Percentiles rank a stretch among this genome's conserved stretches.
Evolutionary conservation across 2,888 invertebrate species (phyloP).

Genomic region (Priapulus caudatus): DNA sequence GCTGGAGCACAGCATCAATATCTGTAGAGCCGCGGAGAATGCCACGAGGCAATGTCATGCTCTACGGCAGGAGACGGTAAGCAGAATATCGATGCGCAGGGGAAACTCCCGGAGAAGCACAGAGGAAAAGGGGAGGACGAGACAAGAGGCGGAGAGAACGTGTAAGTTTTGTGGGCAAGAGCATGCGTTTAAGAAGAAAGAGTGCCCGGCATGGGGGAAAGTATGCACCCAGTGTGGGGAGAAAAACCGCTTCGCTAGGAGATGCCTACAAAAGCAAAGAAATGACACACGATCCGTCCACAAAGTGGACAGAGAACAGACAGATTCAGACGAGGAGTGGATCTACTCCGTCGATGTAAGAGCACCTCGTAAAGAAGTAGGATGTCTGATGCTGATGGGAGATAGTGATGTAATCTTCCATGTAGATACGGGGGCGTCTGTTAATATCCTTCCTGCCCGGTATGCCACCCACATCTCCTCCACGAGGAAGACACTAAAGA

Average conservation of each 20-base stretch:
- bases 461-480: background rate
- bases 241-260: constrained; percentile 6
- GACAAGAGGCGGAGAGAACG: too few relatives aligned
- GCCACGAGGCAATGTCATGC: background rate
- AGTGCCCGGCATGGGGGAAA: constrained; percentile 13
- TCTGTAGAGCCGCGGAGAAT: background rate
- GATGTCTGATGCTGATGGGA: background rate
- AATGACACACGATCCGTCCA: too few relatives aligned
- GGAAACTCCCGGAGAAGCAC: background rate
- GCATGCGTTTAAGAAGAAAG: constrained; percentile 5
- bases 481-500: background rate
- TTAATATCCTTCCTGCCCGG: background rate
- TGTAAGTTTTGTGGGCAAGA: constrained; percentile 12
- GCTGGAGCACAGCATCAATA: background rate
- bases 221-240: background rate
- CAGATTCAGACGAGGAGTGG: too few relatives aligned
- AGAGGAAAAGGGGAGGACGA: too few relatives aligned
- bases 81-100: background rate
- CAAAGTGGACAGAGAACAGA: too few relatives aligned
- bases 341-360: too few relatives aligned
- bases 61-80: background rate
- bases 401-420: background rate
- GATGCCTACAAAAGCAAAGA: constrained; percentile 4
- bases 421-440: background rate
- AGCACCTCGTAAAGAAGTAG: too few relatives aligned